phyloP scores from a whole-genome alignment of 1,140 invertebrate species.

The Bombus sylvicola region DNA sequence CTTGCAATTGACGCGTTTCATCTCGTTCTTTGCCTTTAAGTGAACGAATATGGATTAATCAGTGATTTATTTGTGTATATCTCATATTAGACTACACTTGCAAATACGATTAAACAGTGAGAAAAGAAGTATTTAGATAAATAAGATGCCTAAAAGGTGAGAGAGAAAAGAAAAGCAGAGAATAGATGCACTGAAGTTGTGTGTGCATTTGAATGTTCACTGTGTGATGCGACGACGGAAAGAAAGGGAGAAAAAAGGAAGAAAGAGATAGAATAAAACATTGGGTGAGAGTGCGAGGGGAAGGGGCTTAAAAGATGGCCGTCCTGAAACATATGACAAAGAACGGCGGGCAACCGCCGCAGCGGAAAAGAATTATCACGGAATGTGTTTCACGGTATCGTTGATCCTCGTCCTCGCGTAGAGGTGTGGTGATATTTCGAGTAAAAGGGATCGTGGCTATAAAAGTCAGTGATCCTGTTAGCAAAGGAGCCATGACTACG shows the following conservation, averaged over 20 bases:
- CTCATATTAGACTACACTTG: too few species aligned
- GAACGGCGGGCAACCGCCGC: slow-evolving; percentile 75
- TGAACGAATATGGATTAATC: not conserved
- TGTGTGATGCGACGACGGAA: slow-evolving; percentile 13
- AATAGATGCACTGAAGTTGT: not conserved
- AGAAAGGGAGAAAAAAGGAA: not conserved
- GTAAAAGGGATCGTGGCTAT: slow-evolving; percentile 38
- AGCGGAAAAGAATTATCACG: slow-evolving; percentile 41
- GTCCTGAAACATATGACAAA: slow-evolving; percentile 80
- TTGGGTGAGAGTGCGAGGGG: not conserved
- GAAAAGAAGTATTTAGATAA: not conserved
- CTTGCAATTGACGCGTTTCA: slow-evolving; percentile 12
- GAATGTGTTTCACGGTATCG: slow-evolving; percentile 47
- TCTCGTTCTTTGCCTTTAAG: not conserved
- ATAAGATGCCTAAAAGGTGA: not conserved
- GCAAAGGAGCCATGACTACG: slow-evolving; percentile 79
- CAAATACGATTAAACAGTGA: not conserved
- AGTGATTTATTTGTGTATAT: too few species aligned
- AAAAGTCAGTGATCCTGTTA: slow-evolving; percentile 57
- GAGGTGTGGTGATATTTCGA: slow-evolving; percentile 26
- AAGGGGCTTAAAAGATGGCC: slow-evolving; percentile 75
- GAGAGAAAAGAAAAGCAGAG: slow-evolving; percentile 2
- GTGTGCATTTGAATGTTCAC: slow-evolving; percentile 11
- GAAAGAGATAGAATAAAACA: slow-evolving; percentile 16
- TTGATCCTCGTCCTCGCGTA: slow-evolving; percentile 49